phyloP scores from a whole-genome alignment of 2,888 invertebrate species.

The Stegana nigrithorax region DNA sequence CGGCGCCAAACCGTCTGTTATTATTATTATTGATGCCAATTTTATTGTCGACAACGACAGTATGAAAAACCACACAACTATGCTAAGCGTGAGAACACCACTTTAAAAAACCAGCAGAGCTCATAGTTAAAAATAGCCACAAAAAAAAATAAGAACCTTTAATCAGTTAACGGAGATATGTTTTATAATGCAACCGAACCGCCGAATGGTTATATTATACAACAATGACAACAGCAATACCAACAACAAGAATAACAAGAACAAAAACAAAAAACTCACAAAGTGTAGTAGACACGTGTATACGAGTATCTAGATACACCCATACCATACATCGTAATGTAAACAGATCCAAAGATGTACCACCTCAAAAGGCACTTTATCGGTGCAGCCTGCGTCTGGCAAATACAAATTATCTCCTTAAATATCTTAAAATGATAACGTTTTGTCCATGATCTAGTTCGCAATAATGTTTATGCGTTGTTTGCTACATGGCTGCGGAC shows the following conservation, averaged over 20 bases:
- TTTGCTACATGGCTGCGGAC: too few species aligned
- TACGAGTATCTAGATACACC: neutral
- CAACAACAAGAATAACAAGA: neutral
- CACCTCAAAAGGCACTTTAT: too few species aligned
- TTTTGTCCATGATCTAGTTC: too few species aligned
- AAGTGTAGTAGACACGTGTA: neutral
- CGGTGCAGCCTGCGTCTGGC: too few species aligned
- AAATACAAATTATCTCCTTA: too few species aligned
- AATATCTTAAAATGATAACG: too few species aligned
- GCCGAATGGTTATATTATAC: too few species aligned
- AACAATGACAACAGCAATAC: neutral
- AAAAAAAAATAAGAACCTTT: neutral
- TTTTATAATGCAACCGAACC: too few species aligned
- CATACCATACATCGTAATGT: neutral
- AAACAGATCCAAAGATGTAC: too few species aligned
- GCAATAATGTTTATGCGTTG: too few species aligned
- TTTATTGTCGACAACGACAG: conserved; percentile 39
- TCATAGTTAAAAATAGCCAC: conserved; percentile 51
- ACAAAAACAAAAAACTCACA: neutral
- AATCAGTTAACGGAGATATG: too few species aligned
- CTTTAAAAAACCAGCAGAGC: conserved; percentile 36
- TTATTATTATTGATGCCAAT: conserved; percentile 53
- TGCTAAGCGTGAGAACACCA: conserved; percentile 17
- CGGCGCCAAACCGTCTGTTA: conserved; percentile 56
- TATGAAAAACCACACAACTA: conserved; percentile 9